Evolutionary conservation across 2,113 vertebrate genomes (phyloP).

Genomic region (Engraulis encrasicolus): DNA sequence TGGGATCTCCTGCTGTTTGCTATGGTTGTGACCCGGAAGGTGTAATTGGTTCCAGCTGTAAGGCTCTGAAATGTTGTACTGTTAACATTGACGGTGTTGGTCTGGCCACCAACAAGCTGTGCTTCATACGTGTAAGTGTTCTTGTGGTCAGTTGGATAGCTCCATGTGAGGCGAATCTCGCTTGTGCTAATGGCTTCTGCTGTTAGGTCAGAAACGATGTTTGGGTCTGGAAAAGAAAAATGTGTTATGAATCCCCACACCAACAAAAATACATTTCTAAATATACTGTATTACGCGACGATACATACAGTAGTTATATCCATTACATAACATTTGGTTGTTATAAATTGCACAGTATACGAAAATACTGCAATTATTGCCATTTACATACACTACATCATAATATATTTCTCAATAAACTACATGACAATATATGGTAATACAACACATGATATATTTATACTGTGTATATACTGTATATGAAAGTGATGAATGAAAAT

Average conservation of each 20-base stretch:
- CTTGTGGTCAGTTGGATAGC: not conserved
- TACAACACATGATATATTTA: too few species aligned
- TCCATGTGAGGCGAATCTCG: constrained; percentile 26
- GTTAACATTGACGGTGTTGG: not conserved
- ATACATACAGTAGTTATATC: too few species aligned
- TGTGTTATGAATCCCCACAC: too few species aligned
- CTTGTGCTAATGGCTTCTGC: not conserved
- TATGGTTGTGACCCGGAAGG: constrained; percentile 28
- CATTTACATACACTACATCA: too few species aligned
- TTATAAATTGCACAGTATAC: too few species aligned
- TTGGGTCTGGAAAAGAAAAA: constrained; percentile 32
- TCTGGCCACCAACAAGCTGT: not conserved
- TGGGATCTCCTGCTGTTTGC: constrained; percentile 28
- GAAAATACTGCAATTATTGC: too few species aligned
- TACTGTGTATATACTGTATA: too few species aligned
- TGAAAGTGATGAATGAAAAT: too few species aligned
- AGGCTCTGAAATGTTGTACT: not conserved
- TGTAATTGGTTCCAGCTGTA: constrained; percentile 31
- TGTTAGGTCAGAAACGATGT: constrained; percentile 25
- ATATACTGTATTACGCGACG: too few species aligned
- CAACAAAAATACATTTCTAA: not conserved
- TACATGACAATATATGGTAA: too few species aligned
- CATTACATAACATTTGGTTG: too few species aligned
- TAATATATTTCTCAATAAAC: too few species aligned
- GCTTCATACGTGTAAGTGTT: constrained; percentile 26